Evolutionary conservation across 2,888 invertebrate genomes (phyloP).

Genomic region (Podotricha telesiphe): DNA sequence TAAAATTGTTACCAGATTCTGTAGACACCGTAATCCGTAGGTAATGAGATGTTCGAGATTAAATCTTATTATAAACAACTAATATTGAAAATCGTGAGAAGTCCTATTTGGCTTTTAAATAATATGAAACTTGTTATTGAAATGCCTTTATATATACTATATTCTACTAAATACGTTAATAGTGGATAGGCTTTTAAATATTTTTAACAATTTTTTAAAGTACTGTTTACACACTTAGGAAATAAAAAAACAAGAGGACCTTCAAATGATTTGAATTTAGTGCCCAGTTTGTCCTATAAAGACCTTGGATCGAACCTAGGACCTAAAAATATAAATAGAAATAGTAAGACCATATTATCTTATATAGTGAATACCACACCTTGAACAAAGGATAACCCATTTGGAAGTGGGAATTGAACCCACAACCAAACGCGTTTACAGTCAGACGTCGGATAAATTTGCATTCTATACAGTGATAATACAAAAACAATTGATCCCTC

Average conservation of each 20-base stretch:
- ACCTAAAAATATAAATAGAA: not conserved
- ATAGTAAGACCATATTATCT: not conserved
- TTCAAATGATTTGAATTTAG: no score
- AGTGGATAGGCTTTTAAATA: no score
- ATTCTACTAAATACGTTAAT: no score
- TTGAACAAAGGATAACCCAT: not conserved
- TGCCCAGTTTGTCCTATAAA: not conserved
- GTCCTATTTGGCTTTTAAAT: not conserved
- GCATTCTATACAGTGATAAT: no score
- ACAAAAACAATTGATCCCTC: no score
- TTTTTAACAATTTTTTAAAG: no score
- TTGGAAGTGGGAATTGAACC: no score
- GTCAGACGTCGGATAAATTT: no score
- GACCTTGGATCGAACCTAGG: not conserved
- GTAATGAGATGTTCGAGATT: slow-evolving; percentile 19
- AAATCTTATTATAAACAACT: not conserved
- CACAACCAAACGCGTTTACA: no score
- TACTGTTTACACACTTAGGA: no score
- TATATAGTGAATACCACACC: not conserved
- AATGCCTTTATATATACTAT: not conserved
- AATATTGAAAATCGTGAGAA: no score
- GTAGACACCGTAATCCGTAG: not conserved
- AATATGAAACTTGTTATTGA: not conserved
- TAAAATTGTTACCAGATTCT: slow-evolving; percentile 33
- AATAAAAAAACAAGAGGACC: no score